Conservation (phyloP, 2,797 vertebrate species). For the Echeneis naucrates region DNA sequence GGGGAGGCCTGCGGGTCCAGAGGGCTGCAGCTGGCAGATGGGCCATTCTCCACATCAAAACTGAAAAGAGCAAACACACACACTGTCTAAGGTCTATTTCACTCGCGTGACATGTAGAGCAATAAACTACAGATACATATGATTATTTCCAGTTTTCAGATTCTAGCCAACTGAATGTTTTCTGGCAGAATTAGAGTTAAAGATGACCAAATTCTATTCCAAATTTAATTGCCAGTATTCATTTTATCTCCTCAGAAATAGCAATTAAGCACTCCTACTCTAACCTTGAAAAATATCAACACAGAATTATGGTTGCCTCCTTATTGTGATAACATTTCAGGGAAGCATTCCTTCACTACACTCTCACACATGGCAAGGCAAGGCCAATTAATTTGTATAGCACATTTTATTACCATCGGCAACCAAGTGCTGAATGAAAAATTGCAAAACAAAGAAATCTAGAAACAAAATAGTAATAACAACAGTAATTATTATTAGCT, state of each 20-base stretch:
- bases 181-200: background rate
- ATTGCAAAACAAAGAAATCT: background rate
- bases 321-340: background rate
- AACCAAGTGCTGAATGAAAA: background rate
- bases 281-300: background rate
- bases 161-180: background rate
- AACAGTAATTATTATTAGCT: no score
- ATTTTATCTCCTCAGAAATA: background rate
- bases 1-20: constrained; percentile 95
- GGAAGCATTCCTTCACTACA: constrained; percentile 11
- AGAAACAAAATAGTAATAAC: no score
- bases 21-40: constrained; percentile 93
- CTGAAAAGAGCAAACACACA: constrained; percentile 76
- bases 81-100: background rate
- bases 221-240: background rate
- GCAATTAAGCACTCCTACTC: background rate
- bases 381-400: background rate
- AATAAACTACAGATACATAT: background rate
- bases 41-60: constrained; percentile 99
- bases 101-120: background rate
- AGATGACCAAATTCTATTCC: background rate
- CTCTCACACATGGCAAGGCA: background rate
- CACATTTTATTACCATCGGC: background rate
- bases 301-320: background rate
- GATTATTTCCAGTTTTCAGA: background rate